A percentile compares a stretch with the other conserved stretches of the same genome.
These are phyloP conservation scores for Stegophylla sp. DNA, from an alignment of 2,888 invertebrate species.

Conservation along the genomic window DNA sequence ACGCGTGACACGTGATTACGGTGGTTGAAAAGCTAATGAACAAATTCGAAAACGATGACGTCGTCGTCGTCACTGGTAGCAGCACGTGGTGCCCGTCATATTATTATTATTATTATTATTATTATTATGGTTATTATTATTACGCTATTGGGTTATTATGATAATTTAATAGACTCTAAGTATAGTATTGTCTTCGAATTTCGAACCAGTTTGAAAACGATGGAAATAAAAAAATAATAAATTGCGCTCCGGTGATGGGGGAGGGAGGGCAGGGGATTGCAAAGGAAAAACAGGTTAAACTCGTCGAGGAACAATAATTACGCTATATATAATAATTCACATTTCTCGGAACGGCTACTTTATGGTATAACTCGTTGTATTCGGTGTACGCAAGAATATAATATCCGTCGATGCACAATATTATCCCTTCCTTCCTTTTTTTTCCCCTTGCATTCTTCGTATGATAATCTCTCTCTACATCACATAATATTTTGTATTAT, in stretches of 20 bases:
- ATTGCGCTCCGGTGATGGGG: background rate
- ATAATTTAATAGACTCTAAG: background rate
- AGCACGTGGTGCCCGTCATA: background rate
- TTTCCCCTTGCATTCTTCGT: background rate
- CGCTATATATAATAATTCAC: constrained; percentile 33
- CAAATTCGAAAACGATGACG: background rate
- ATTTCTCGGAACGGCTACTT: constrained; percentile 43
- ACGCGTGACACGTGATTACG: background rate
- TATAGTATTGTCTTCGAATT: background rate
- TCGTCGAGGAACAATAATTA: constrained; percentile 53
- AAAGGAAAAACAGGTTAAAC: constrained; percentile 49
- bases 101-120: too few relatives aligned
- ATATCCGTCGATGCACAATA: constrained; percentile 3
- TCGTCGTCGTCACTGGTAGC: background rate
- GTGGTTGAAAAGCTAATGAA: background rate
- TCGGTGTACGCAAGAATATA: constrained; percentile 33
- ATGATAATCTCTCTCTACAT: background rate
- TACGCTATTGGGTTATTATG: background rate
- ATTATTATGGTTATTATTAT: too few relatives aligned
- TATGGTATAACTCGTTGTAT: background rate
- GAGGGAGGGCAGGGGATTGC: background rate
- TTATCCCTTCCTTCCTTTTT: background rate
- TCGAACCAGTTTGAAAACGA: background rate
- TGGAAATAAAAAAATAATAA: background rate
- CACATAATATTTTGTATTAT: background rate